phyloP scores from a whole-genome alignment of 2,888 invertebrate species.

The Balanococcus diminutus region DNA sequence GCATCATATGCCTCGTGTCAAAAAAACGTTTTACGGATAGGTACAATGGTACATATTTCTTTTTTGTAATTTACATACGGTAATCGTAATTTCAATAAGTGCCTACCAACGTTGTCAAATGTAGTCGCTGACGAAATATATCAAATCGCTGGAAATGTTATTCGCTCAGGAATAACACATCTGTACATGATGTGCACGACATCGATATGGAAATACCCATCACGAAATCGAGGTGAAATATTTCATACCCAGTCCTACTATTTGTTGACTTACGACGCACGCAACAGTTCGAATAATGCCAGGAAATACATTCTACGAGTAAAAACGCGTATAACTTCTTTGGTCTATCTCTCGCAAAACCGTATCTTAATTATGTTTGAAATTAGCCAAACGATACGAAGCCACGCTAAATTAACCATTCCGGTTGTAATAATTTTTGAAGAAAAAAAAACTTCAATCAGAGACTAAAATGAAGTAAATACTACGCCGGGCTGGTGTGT shows the following conservation, averaged over 20 bases:
- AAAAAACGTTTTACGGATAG: not conserved
- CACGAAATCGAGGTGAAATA: not conserved
- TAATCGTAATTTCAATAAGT: not conserved
- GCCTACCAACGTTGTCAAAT: not conserved
- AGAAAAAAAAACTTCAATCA: constrained; percentile 20
- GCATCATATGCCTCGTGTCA: not conserved
- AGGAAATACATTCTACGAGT: not conserved
- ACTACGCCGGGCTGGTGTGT: not conserved
- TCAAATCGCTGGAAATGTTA: not conserved
- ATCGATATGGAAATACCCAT: not conserved
- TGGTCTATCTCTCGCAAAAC: not conserved
- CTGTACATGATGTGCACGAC: not conserved
- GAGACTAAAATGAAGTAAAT: not conserved
- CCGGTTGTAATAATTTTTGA: not conserved
- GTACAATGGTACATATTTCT: not conserved
- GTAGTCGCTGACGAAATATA: not conserved
- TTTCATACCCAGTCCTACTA: not conserved
- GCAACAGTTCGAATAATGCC: not conserved
- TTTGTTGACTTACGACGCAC: not conserved
- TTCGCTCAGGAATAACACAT: not conserved
- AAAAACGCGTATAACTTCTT: not conserved
- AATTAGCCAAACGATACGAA: not conserved
- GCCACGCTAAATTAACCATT: constrained; percentile 11
- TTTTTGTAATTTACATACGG: not conserved
- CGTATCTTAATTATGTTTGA: constrained; percentile 9